Evolutionary conservation across 2,797 vertebrate species (phyloP).

Genomic region (Oryzias sinensis): DNA sequence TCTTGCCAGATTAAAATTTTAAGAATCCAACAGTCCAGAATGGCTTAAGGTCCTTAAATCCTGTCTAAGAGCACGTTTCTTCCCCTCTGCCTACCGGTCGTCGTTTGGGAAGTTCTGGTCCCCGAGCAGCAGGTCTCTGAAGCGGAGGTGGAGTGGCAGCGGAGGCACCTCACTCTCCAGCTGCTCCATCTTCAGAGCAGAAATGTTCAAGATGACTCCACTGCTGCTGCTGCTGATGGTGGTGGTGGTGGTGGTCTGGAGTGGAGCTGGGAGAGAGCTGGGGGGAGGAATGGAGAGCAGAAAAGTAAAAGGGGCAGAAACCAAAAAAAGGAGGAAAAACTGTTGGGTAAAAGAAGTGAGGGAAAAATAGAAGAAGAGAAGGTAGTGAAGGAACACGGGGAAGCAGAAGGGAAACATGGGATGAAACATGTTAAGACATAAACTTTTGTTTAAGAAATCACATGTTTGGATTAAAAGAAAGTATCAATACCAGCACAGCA

Average conservation of each 20-base stretch:
- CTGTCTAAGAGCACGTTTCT: not conserved
- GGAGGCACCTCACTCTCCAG: slow-evolving; percentile 84
- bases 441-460: slow-evolving; percentile 3
- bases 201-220: slow-evolving; percentile 80
- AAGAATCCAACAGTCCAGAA: not conserved
- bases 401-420: slow-evolving; percentile 4
- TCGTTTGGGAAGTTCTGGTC: slow-evolving; percentile 89
- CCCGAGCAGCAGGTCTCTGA: slow-evolving; percentile 91
- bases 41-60: not conserved
- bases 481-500: not conserved
- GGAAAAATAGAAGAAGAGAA: not conserved
- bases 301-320: slow-evolving; percentile 18
- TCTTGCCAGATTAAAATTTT: too few relatives aligned
- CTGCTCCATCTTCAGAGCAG: slow-evolving; percentile 82
- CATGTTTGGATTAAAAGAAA: slow-evolving; percentile 1
- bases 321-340: not conserved
- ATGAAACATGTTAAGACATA: slow-evolving; percentile 10
- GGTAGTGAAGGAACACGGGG: not conserved
- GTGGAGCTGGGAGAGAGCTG: slow-evolving; percentile 50
- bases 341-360: not conserved
- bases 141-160: slow-evolving; percentile 87
- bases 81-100: slow-evolving; percentile 81
- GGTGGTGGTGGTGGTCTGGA: slow-evolving; percentile 53
- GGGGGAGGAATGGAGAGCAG: slow-evolving; percentile 23
- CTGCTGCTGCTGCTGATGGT: slow-evolving; percentile 65